phyloP scores from a whole-genome alignment of 1,140 invertebrate species.

The Heliothis subflexa region DNA sequence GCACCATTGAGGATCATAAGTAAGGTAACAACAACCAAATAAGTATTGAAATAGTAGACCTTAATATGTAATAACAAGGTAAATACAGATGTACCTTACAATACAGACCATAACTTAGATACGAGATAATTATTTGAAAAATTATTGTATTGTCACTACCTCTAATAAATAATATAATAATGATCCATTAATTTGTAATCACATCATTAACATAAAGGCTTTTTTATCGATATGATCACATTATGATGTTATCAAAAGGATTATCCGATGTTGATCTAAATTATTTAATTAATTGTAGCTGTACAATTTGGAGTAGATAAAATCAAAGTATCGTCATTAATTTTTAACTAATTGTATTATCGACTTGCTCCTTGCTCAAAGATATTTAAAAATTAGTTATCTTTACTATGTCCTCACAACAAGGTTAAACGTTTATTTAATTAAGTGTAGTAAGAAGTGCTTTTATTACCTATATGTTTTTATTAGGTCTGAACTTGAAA shows the following conservation, averaged over 20 bases:
- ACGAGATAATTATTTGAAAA: background rate
- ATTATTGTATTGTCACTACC: background rate
- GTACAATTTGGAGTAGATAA: background rate
- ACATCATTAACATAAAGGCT: background rate
- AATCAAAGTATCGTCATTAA: background rate
- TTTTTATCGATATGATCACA: background rate
- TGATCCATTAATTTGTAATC: constrained; percentile 3
- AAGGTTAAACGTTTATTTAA: too few species aligned
- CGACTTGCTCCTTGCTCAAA: too few species aligned
- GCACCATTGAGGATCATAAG: background rate
- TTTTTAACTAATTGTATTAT: background rate
- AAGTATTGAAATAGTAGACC: constrained; percentile 15
- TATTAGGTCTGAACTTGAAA: too few species aligned
- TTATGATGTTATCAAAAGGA: background rate
- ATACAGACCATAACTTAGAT: background rate
- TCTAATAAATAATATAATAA: background rate
- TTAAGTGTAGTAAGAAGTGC: too few species aligned
- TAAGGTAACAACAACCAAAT: constrained; percentile 20
- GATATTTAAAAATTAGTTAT: too few species aligned
- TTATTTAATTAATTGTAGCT: background rate
- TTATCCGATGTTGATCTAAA: background rate
- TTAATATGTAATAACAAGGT: constrained; percentile 6
- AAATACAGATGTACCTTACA: constrained; percentile 11
- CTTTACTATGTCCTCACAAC: too few species aligned
- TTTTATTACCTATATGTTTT: too few species aligned